Evolutionary conservation across 2,113 vertebrate species (phyloP).

Genomic region (Pterocles gutturalis): DNA sequence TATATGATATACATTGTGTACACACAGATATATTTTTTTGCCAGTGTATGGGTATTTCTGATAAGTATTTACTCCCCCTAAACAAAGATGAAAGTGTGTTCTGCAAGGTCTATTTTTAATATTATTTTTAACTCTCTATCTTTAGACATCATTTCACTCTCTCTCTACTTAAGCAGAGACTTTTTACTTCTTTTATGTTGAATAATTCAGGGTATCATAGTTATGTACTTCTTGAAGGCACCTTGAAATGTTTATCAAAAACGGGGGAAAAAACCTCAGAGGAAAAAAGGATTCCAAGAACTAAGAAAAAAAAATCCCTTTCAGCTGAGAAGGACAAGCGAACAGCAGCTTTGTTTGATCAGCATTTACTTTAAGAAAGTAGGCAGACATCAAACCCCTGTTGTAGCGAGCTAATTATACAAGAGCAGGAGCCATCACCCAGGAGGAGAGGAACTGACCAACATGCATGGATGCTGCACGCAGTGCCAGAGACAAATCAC

Average conservation of each 20-base stretch:
- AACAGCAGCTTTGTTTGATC: constrained; percentile 41
- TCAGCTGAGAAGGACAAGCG: not conserved
- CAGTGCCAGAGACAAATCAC: not conserved
- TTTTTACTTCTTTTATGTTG: constrained; percentile 26
- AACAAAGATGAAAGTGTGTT: not conserved
- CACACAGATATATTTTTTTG: not conserved
- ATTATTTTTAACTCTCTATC: constrained; percentile 1
- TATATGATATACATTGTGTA: not conserved
- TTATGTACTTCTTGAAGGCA: constrained; percentile 24
- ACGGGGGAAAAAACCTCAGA: not conserved
- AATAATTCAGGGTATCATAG: constrained; percentile 45
- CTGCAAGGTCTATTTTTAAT: not conserved
- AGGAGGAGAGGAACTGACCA: not conserved
- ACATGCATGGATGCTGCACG: not conserved
- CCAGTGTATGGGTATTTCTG: not conserved
- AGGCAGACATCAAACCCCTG: not conserved
- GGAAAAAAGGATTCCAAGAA: not conserved
- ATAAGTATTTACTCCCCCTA: not conserved
- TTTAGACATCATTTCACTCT: not conserved
- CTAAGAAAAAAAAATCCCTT: not conserved
- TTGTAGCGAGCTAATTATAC: not conserved
- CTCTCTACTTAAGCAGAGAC: not conserved
- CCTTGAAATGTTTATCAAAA: constrained; percentile 30
- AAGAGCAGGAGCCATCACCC: not conserved
- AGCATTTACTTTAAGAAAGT: constrained; percentile 24